Evolutionary conservation across 2,113 vertebrate genomes (phyloP), one percentile per base, ranked within the genome.

Genomic region (Ophthalmolycus amberensis): DNA sequence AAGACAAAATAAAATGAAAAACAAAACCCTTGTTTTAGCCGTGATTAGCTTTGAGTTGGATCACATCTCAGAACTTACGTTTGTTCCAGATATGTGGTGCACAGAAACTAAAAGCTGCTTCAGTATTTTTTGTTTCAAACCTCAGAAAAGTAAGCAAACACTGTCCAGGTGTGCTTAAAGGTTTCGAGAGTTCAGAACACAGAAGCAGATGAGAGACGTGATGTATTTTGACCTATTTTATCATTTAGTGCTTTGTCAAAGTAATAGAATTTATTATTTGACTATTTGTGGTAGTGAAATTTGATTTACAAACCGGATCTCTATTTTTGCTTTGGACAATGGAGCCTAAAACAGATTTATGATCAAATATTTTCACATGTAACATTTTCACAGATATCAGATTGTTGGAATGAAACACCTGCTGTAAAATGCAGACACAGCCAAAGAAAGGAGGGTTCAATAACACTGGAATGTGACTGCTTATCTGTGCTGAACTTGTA

Each of bases 321-420:
- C 0, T 4, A 44, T 15, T 44, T 54, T n/a, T 50, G 29, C 29
- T 48, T 10, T 1, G 15, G 34, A 54, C 34, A 59, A 38, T 15
- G 46, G 18, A 42, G 18, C 58, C n/a, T 50, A 44, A 56, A 34
- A 72, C 14, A 18, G 14, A 48, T 48, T 48, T 48, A 48, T 48
- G 22, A 58, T 38, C 6, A 27, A 18, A 38, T 18, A 40, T 46
- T 50, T 66, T 48, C 16, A 27, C 20, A 42, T 34, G 29, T 32
- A 20, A 72, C 63, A 40, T 59, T 67, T 72, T 56, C 60, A 52
- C 12, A 70, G 1, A 68, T 77, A 54, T 71, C 16, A 68, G 50
- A 79, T n/a, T 34, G 12, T 25, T 79, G 42, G 52, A 79, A 34
- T 59, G 42, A 56, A 72, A 81, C 71, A 77, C 9, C 67, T 81